Evolutionary conservation across 1,140 invertebrate genomes (phyloP), one percentile per base, ranked within the genome.

Genomic region (Drosophila mojavensis): DNA sequence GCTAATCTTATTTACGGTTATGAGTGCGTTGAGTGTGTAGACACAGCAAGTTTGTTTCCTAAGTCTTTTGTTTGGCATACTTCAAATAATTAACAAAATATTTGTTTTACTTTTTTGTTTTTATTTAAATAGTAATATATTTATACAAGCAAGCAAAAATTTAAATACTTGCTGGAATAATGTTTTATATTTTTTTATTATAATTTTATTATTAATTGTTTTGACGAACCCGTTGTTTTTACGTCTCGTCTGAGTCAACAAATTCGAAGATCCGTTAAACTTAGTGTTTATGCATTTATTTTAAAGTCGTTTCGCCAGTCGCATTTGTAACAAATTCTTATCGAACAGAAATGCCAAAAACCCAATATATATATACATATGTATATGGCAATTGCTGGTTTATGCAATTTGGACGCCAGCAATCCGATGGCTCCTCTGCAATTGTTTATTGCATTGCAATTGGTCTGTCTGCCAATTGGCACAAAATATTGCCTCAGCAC

Each of bases 41-140:
- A 60, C 7, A 13, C n/a, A 28, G 51, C 30, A 11, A 70, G 69
- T 62, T 76, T 41, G 69, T 67, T 76, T 48, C 63, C 69, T 62
- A 73, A 76, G 69, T 73, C 69, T 72, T 76, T 76, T 67, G 62
- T 55, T 61, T 65, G n/a, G 5, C n/a, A 47, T 36, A 69, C 51
- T 67, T 48, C 33, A 58, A 65, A 28, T 55, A 59, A 45, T 58
- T 65, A 36, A 13, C 13, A 13, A 71, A 58, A 24, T 56, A 43
- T 58, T 65, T 56, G 33, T 7, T 13, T 9, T 33, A 33, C 33
- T 39, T 39, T 48, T 3, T 24, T 24, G 20, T 1, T 24, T 24
- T 24, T 24, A 24, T 48, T 24, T 24, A 17, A 24, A 24, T 24
- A 47, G 20, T 47, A 47, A 47, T 47, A 24, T 48, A 24, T 36